These are phyloP conservation scores for Uria aalge DNA, from an alignment of 2,113 vertebrate species.

Conservation along the genomic window DNA sequence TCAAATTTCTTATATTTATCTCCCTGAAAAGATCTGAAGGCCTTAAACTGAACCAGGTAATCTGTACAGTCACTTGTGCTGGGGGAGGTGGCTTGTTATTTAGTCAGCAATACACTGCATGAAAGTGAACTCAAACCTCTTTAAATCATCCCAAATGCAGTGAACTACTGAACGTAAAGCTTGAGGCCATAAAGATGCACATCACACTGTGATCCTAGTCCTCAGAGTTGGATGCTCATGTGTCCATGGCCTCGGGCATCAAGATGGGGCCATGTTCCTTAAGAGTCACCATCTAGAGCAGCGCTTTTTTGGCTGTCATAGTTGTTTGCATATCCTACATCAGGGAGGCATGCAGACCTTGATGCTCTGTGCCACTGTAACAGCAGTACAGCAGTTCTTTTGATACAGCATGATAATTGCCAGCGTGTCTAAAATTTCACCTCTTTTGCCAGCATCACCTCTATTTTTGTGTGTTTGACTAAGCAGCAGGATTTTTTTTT, in stretches of 20 bases:
- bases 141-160: background rate
- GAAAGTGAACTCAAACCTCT: background rate
- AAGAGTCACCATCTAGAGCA: background rate
- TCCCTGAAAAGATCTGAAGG: background rate
- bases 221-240: rapidly evolving
- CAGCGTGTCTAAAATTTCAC: background rate
- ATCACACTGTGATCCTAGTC: background rate
- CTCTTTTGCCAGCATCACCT: background rate
- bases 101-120: background rate
- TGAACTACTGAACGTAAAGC: background rate
- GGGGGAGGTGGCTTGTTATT: background rate
- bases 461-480: background rate
- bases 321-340: background rate
- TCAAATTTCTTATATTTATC: background rate
- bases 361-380: background rate
- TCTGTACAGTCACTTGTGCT: background rate
- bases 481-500: background rate
- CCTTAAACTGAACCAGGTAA: background rate
- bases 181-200: background rate
- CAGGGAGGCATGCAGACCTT: background rate
- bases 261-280: background rate
- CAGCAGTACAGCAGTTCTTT: background rate
- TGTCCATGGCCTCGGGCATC: background rate
- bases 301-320: background rate
- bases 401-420: background rate